Conservation (phyloP, 2,888 invertebrate genomes). For the Erebia ligea region DNA sequence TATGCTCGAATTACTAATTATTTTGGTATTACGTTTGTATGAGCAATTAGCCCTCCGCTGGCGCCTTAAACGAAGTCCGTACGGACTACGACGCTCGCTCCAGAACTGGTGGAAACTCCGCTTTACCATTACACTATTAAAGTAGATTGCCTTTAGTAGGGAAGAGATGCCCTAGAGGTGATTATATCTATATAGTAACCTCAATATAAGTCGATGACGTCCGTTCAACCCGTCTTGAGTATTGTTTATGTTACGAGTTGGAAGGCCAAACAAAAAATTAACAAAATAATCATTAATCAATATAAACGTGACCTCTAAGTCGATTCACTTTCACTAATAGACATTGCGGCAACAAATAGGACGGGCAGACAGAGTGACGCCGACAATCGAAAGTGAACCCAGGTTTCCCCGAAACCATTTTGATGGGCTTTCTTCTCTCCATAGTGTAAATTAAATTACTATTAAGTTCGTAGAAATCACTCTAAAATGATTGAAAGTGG, state of each 20-base stretch:
- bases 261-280: slow-evolving; percentile 27
- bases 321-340: slow-evolving; percentile 49
- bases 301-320: slow-evolving; percentile 50
- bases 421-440: slow-evolving; percentile 25
- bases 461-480: slow-evolving; percentile 14
- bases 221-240: neutral
- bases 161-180: too few species aligned
- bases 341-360: slow-evolving; percentile 28
- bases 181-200: neutral
- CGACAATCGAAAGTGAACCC: slow-evolving; percentile 53
- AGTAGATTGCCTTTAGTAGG: too few species aligned
- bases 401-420: slow-evolving; percentile 47
- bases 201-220: neutral
- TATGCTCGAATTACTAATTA: too few species aligned
- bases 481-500: slow-evolving; percentile 7
- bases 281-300: slow-evolving; percentile 49
- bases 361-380: slow-evolving; percentile 56
- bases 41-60: too few species aligned
- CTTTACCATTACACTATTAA: too few species aligned
- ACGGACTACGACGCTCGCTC: too few species aligned
- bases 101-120: too few species aligned
- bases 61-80: too few species aligned
- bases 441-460: slow-evolving; percentile 25
- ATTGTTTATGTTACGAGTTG: slow-evolving; percentile 4
- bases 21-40: too few species aligned